phyloP scores from a whole-genome alignment of 1,140 invertebrate genomes.

The Anoplophora glabripennis region DNA sequence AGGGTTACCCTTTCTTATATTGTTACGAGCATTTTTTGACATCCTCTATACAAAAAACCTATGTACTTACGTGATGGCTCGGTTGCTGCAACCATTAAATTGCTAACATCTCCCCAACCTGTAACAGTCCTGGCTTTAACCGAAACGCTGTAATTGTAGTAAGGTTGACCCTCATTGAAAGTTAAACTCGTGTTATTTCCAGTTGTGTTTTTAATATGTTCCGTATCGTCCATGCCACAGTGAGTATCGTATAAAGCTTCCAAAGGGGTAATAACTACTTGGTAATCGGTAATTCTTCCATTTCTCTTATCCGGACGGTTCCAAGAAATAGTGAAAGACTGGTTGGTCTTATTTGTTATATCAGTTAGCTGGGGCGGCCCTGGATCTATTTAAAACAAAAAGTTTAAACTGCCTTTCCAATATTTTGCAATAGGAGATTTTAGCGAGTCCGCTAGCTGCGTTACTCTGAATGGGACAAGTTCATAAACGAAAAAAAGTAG shows the following conservation, averaged over 20 bases:
- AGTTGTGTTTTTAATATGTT: neutral
- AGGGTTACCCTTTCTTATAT: too few relatives aligned
- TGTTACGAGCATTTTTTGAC: too few relatives aligned
- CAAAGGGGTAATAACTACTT: neutral
- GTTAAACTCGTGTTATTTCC: neutral
- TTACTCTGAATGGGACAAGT: too few relatives aligned
- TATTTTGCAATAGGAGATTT: too few relatives aligned
- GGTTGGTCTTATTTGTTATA: slow-evolving; percentile 1
- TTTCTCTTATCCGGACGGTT: too few relatives aligned
- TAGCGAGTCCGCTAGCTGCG: too few relatives aligned
- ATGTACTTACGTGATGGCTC: neutral
- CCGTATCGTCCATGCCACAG: neutral
- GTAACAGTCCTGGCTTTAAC: slow-evolving; percentile 1
- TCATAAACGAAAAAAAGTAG: too few relatives aligned
- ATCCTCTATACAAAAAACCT: neutral
- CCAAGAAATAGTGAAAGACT: neutral
- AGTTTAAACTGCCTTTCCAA: too few relatives aligned
- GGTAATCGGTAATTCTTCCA: too few relatives aligned
- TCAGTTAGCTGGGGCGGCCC: neutral
- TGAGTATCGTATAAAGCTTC: neutral
- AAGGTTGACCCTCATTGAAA: slow-evolving; percentile 7
- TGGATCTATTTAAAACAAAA: too few relatives aligned
- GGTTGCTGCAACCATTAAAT: neutral
- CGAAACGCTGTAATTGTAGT: slow-evolving; percentile 1
- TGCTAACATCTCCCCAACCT: slow-evolving; percentile 8